Percentiles rank a stretch among this genome's conserved stretches.
Conservation (phyloP, 2,797 vertebrate species). For the Cetoscarus ocellatus region DNA sequence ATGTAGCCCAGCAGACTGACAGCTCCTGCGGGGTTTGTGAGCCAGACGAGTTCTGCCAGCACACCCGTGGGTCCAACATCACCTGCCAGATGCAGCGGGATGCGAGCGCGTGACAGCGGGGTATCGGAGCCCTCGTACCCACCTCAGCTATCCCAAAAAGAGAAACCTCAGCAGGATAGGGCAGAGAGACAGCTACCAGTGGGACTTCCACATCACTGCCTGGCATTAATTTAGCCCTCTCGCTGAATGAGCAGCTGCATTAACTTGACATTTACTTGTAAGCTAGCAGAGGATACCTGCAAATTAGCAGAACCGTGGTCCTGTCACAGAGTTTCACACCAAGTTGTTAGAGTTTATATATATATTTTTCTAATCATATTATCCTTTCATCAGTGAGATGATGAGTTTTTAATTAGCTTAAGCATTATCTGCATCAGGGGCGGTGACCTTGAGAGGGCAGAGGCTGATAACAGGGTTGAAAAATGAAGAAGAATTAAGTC, state of each 20-base stretch:
- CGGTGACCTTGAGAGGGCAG: conserved; percentile 67
- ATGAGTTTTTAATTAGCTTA: conserved; percentile 75
- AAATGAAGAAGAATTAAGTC: conserved; percentile 44
- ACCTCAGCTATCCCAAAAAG: conserved; percentile 48
- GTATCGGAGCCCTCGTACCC: conserved; percentile 49
- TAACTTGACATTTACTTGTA: conserved; percentile 72
- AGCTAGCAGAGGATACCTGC: conserved; percentile 42
- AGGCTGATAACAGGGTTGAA: conserved; percentile 50
- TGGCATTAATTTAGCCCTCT: conserved; percentile 70
- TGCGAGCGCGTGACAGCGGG: conserved; percentile 52
- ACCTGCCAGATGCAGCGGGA: conserved; percentile 72
- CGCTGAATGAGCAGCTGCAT: conserved; percentile 69
- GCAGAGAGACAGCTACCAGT: conserved; percentile 64
- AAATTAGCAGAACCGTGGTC: conserved; percentile 55
- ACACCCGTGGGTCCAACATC: conserved; percentile 61
- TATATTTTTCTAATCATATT: conserved; percentile 45
- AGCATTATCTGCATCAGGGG: conserved; percentile 58
- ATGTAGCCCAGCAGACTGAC: conserved; percentile 62
- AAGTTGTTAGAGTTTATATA: conserved; percentile 41
- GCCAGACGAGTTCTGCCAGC: conserved; percentile 52
- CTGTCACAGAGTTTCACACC: conserved; percentile 45
- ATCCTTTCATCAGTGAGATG: conserved; percentile 60
- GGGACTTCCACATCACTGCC: conserved; percentile 63
- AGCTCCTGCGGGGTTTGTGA: conserved; percentile 62
- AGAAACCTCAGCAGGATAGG: conserved; percentile 50